A percentile compares a stretch with the other conserved stretches of the same genome.
Conservation (phyloP, 1,140 invertebrate species). For the Andrena cerasifolii region DNA sequence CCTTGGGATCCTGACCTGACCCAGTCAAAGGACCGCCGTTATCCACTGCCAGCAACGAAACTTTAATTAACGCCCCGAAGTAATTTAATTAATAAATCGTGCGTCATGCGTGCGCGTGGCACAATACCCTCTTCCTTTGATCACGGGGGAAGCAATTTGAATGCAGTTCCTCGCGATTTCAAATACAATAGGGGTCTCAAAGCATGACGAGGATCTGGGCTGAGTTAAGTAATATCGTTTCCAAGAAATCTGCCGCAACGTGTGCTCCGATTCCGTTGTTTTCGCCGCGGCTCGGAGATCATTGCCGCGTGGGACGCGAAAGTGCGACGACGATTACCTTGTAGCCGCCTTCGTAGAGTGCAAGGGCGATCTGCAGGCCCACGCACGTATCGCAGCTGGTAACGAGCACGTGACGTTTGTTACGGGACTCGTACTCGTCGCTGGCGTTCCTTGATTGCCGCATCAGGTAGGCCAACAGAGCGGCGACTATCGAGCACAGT, state of each 20-base stretch:
- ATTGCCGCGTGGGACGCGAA: slow-evolving; percentile 15
- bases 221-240: too few species aligned
- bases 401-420: slow-evolving; percentile 85
- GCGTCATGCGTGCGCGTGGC: not conserved
- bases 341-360: slow-evolving; percentile 77
- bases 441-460: slow-evolving; percentile 86
- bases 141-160: too few species aligned
- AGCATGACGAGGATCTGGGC: too few species aligned
- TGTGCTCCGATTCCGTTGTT: not conserved
- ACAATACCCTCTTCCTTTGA: too few species aligned
- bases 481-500: slow-evolving; percentile 89
- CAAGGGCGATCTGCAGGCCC: slow-evolving; percentile 86
- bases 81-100: not conserved
- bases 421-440: slow-evolving; percentile 75
- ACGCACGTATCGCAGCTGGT: slow-evolving; percentile 90
- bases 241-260: too few species aligned
- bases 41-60: not conserved
- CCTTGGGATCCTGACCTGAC: not conserved
- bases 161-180: too few species aligned
- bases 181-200: too few species aligned
- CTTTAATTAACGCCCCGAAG: not conserved
- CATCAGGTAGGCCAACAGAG: slow-evolving; percentile 88
- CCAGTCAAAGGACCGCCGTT: not conserved
- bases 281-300: not conserved
- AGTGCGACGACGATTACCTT: slow-evolving; percentile 69